A percentile compares a stretch with the other conserved stretches of the same genome.
These are phyloP conservation scores for Bombus huntii DNA, from an alignment of 1,140 invertebrate genomes.

Conservation along the genomic window DNA sequence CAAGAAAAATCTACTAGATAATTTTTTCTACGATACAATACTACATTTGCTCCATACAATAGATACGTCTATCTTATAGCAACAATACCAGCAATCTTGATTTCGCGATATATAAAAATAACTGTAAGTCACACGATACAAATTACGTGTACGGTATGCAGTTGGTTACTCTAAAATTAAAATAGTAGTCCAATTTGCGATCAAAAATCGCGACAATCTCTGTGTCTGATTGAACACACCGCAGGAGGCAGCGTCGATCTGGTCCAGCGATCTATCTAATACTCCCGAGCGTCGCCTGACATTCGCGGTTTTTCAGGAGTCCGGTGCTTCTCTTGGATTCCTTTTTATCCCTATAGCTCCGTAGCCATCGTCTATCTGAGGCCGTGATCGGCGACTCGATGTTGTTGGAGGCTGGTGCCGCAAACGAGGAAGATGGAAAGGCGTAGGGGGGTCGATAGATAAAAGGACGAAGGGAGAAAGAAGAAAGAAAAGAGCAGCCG, in stretches of 20 bases:
- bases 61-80: no score
- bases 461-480: constrained; percentile 20
- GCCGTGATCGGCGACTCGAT: constrained; percentile 74
- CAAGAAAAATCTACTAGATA: no score
- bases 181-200: constrained; percentile 30
- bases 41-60: no score
- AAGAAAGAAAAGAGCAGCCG: background rate
- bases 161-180: background rate
- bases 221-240: constrained; percentile 48
- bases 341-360: constrained; percentile 70
- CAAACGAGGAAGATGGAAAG: constrained; percentile 59
- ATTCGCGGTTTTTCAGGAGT: constrained; percentile 60
- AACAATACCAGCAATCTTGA: no score
- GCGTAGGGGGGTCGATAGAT: constrained; percentile 41
- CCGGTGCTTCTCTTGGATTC: constrained; percentile 54
- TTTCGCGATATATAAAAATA: no score
- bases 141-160: background rate
- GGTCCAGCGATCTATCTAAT: constrained; percentile 61
- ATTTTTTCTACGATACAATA: no score
- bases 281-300: constrained; percentile 51
- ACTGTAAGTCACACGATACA: background rate
- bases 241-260: constrained; percentile 34
- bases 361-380: constrained; percentile 72
- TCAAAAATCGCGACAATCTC: constrained; percentile 62
- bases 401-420: constrained; percentile 67